These are phyloP conservation scores for Arbacia lixula DNA, from an alignment of 53 echinoderm and acorn worm genomes.

Conservation along the genomic window DNA sequence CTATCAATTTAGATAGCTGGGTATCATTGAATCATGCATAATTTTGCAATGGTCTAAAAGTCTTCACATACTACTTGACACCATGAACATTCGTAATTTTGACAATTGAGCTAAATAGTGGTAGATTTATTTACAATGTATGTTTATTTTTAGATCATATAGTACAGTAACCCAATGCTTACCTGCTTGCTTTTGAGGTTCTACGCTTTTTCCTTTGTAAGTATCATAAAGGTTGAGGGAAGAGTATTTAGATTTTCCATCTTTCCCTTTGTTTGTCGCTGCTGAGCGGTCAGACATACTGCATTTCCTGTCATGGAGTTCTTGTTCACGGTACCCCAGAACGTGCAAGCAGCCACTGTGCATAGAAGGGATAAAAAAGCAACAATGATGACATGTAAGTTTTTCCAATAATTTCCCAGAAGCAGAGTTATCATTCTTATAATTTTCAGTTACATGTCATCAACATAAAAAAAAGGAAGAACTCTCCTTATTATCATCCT, in stretches of 20 bases:
- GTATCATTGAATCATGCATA: too few species aligned
- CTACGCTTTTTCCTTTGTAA: constrained; percentile 95
- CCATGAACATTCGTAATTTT: too few species aligned
- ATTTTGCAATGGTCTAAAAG: not conserved
- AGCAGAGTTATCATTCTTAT: too few species aligned
- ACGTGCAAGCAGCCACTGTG: constrained; percentile 51
- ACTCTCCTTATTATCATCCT: too few species aligned
- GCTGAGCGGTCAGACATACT: constrained; percentile 99
- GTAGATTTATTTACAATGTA: too few species aligned
- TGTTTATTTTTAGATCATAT: not conserved
- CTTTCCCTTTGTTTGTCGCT: constrained; percentile 93
- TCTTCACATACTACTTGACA: too few species aligned
- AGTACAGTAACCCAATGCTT: constrained; percentile 5
- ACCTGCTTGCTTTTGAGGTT: constrained; percentile 94
- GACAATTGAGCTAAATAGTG: too few species aligned
- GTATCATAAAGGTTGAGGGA: constrained; percentile 95
- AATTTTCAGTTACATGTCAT: too few species aligned
- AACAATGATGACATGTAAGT: too few species aligned
- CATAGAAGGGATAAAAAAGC: not conserved
- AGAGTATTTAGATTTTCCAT: constrained; percentile 97
- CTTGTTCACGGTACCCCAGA: constrained; percentile 49
- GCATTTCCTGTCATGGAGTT: constrained; percentile 89
- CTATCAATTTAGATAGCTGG: too few species aligned
- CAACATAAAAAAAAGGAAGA: too few species aligned
- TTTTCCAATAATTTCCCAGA: too few species aligned